Evolutionary conservation across 2,113 vertebrate species (phyloP).

Genomic region (Sinocyclocheilus anshuiensis): DNA sequence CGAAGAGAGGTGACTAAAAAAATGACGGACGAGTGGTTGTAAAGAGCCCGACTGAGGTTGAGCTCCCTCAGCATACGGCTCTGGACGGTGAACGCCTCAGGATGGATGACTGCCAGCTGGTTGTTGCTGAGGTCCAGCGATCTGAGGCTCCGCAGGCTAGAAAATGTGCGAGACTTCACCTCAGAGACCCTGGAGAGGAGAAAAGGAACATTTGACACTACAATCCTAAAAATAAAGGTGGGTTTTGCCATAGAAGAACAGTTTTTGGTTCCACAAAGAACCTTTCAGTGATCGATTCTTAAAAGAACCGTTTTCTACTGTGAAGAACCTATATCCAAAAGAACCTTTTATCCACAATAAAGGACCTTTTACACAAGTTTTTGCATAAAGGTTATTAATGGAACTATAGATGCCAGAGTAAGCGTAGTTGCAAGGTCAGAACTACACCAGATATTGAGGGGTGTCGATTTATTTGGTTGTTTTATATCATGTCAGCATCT

Average conservation of each 20-base stretch:
- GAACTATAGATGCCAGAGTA: neutral
- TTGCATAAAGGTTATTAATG: neutral
- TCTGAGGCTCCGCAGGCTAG: conserved; percentile 70
- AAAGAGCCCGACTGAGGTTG: conserved; percentile 79
- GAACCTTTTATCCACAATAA: neutral
- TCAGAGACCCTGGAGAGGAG: conserved; percentile 67
- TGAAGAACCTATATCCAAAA: neutral
- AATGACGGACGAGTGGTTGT: conserved; percentile 69
- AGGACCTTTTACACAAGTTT: neutral
- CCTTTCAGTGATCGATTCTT: neutral
- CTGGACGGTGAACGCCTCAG: conserved; percentile 70
- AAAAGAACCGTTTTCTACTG: neutral
- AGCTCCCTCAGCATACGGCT: conserved; percentile 74
- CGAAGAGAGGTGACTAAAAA: conserved; percentile 64
- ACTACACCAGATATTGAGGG: no score
- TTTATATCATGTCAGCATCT: no score
- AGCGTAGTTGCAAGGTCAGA: no score
- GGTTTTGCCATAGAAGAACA: neutral
- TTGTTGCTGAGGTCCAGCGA: conserved; percentile 79
- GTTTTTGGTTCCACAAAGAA: neutral
- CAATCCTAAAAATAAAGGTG: neutral
- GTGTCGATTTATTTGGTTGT: no score
- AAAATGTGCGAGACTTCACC: conserved; percentile 73
- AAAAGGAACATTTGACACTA: neutral
- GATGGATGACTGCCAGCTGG: conserved; percentile 73